These are phyloP conservation scores for Peromyscus nudipes DNA, from an alignment of 2,797 vertebrate genomes.

Conservation along the genomic window DNA sequence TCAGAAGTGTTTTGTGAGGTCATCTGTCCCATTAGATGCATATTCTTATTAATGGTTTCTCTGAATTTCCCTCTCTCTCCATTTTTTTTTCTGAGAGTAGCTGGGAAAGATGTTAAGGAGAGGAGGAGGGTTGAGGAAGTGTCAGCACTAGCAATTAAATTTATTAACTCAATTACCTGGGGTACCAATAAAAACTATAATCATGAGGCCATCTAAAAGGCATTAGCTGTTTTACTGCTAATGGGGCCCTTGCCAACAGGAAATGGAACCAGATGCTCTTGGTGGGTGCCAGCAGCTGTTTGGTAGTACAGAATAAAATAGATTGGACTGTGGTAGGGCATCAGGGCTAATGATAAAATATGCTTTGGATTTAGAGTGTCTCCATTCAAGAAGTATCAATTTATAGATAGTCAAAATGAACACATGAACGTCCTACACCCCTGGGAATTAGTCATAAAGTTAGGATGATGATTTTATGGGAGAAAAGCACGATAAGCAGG, in stretches of 20 bases:
- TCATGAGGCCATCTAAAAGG: slow-evolving; percentile 78
- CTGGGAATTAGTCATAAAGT: slow-evolving; percentile 40
- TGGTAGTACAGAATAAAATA: slow-evolving; percentile 68
- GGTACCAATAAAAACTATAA: slow-evolving; percentile 80
- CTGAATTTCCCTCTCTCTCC: not conserved
- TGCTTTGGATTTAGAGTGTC: slow-evolving; percentile 47
- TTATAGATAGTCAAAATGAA: slow-evolving; percentile 35
- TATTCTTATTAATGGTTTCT: slow-evolving; percentile 79
- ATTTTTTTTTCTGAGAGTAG: not conserved
- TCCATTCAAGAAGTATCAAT: slow-evolving; percentile 35
- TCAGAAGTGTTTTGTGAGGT: slow-evolving; percentile 83
- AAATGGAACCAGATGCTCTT: slow-evolving; percentile 82
- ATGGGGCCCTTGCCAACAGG: slow-evolving; percentile 75
- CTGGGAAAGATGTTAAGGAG: slow-evolving; percentile 43
- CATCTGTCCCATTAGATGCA: slow-evolving; percentile 77
- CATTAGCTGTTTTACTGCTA: slow-evolving; percentile 73
- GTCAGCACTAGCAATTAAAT: slow-evolving; percentile 78
- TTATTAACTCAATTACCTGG: slow-evolving; percentile 82
- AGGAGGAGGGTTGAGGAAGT: slow-evolving; percentile 10
- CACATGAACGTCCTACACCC: not conserved
- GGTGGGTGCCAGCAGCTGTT: slow-evolving; percentile 75
- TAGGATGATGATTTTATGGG: slow-evolving; percentile 64
- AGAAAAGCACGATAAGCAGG: slow-evolving; percentile 27
- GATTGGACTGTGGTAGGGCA: slow-evolving; percentile 50
- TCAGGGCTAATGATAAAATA: slow-evolving; percentile 59